These are phyloP conservation scores for Lagodon rhomboides DNA, from an alignment of 2,797 vertebrate species.

Conservation along the genomic window DNA sequence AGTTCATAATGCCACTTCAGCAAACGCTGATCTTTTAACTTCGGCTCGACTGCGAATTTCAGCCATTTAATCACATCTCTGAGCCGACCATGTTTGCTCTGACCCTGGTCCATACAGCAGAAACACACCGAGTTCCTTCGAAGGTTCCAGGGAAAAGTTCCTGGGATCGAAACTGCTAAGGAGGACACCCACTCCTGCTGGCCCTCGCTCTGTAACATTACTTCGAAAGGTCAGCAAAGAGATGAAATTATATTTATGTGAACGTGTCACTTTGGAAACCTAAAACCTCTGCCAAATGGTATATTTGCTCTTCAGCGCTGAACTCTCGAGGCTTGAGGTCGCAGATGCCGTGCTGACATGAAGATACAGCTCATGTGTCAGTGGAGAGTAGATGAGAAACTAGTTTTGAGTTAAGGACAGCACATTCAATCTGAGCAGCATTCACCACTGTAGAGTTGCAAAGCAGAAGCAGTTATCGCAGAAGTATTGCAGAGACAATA, in stretches of 20 bases:
- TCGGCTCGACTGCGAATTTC: too few species aligned
- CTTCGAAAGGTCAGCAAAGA: constrained; percentile 5
- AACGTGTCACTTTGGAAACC: constrained; percentile 17
- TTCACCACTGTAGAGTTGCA: neutral
- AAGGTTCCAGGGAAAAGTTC: too few species aligned
- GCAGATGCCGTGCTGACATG: constrained; percentile 44
- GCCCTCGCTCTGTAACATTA: neutral
- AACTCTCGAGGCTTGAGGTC: constrained; percentile 16
- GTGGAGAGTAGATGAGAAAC: neutral
- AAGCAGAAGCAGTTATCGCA: neutral
- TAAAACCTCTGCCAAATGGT: constrained; percentile 38
- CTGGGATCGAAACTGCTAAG: neutral
- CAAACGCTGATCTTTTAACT: too few species aligned
- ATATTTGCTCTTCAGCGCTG: constrained; percentile 34
- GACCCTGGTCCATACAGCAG: too few species aligned
- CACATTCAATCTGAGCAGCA: neutral
- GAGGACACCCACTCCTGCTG: neutral
- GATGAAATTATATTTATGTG: neutral
- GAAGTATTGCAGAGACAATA: neutral
- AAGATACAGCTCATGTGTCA: constrained; percentile 37
- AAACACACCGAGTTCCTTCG: too few species aligned
- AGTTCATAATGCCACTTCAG: too few species aligned
- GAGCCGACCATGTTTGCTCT: too few species aligned
- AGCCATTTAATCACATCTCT: too few species aligned
- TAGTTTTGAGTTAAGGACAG: neutral